Evolutionary conservation across 2,113 vertebrate species (phyloP).

Genomic region (Prinia subflava): DNA sequence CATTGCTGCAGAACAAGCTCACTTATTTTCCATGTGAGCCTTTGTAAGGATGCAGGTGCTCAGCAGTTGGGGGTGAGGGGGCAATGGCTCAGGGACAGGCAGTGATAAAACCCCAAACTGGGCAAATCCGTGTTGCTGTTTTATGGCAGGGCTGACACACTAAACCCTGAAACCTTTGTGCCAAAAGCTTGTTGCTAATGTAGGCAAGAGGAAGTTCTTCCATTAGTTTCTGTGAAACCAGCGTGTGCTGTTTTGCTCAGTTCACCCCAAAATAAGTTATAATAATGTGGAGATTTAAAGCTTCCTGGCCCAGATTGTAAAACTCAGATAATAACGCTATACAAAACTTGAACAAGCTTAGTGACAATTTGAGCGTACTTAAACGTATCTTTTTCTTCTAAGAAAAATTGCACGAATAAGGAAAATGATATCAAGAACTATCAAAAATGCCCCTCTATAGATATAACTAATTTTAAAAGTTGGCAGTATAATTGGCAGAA

Average conservation of each 20-base stretch:
- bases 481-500: neutral
- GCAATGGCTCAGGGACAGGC: neutral
- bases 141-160: neutral
- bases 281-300: neutral
- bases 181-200: neutral
- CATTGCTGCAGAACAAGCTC: neutral
- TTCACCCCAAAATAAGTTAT: neutral
- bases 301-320: neutral
- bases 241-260: accelerated
- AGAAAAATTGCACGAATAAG: neutral
- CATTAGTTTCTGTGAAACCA: neutral
- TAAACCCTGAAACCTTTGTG: neutral
- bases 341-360: neutral
- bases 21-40: neutral
- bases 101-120: neutral
- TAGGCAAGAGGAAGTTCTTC: neutral
- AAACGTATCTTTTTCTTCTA: neutral
- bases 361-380: neutral
- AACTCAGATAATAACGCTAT: neutral
- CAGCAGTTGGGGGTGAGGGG: accelerated
- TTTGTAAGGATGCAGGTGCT: neutral
- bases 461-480: neutral
- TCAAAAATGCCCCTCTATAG: neutral
- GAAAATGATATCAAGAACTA: neutral
- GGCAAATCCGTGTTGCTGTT: neutral